phyloP scores from a whole-genome alignment of 1,140 invertebrate genomes.

The Brachionus plicatilis region DNA sequence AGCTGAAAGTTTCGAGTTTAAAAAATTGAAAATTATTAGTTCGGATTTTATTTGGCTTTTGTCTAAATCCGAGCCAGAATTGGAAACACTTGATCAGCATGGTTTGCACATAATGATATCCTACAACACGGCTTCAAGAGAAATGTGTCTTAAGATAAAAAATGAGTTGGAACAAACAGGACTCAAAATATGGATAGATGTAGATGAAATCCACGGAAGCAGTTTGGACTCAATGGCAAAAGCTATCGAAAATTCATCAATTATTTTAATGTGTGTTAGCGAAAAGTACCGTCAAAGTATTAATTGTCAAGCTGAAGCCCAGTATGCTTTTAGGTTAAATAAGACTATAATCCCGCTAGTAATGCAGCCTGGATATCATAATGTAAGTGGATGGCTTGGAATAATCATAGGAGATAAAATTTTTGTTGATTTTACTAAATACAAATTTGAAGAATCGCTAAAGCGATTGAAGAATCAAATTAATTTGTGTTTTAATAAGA shows the following conservation, averaged over 20 bases:
- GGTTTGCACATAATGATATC: slow-evolving; percentile 9
- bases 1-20: not conserved
- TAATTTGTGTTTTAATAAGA: not conserved
- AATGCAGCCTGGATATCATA: slow-evolving; percentile 46
- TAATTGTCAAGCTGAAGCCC: slow-evolving; percentile 50
- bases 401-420: slow-evolving; percentile 48
- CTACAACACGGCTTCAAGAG: slow-evolving; percentile 3
- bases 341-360: slow-evolving; percentile 49
- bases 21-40: not conserved
- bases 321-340: slow-evolving; percentile 48
- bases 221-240: slow-evolving; percentile 54
- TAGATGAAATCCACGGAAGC: slow-evolving; percentile 43
- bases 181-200: slow-evolving; percentile 43
- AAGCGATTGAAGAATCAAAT: slow-evolving; percentile 1
- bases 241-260: slow-evolving; percentile 50
- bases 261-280: slow-evolving; percentile 51
- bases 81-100: not conserved
- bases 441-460: not conserved
- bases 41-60: not conserved
- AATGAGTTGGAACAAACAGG: not conserved
- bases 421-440: slow-evolving; percentile 46
- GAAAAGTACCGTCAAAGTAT: slow-evolving; percentile 53
- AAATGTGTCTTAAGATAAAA: slow-evolving; percentile 6
- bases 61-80: not conserved
- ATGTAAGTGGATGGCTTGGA: slow-evolving; percentile 51